Conservation (phyloP, 1,140 invertebrate genomes). For the Papilio aristodemus region DNA sequence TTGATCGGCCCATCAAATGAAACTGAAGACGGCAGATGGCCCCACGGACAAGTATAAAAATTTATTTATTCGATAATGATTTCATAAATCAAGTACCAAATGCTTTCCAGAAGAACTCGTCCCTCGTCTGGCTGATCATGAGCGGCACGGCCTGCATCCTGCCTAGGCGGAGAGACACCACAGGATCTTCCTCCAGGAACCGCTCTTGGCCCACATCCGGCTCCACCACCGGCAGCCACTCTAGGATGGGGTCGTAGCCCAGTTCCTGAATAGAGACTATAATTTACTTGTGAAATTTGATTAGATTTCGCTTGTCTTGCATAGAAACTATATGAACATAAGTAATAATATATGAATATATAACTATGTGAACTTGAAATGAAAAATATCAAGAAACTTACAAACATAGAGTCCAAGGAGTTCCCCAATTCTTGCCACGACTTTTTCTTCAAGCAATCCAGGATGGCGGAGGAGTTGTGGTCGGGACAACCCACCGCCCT, state of each 20-base stretch:
- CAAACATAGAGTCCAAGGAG: conserved; percentile 80
- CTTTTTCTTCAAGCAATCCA: conserved; percentile 83
- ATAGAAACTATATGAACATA: too few relatives aligned
- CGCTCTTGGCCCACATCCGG: not conserved
- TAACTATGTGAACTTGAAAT: too few relatives aligned
- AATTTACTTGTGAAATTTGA: too few relatives aligned
- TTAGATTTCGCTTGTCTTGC: not conserved
- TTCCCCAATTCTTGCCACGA: conserved; percentile 79
- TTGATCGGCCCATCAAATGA: too few relatives aligned
- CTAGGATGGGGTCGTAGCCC: not conserved
- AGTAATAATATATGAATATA: too few relatives aligned
- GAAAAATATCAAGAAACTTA: not conserved
- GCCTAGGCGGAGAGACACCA: not conserved
- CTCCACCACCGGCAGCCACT: not conserved
- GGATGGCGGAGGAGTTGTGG: conserved; percentile 78
- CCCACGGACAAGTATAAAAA: too few relatives aligned
- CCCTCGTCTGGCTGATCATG: not conserved
- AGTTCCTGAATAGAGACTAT: not conserved
- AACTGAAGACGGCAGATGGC: too few relatives aligned
- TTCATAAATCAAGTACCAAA: not conserved
- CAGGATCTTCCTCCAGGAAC: not conserved
- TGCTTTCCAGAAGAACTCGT: not conserved
- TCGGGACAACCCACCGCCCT: conserved; percentile 84
- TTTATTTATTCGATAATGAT: too few relatives aligned
- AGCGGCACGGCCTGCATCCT: not conserved